A percentile compares a stretch with the other conserved stretches of the same genome.
Evolutionary conservation across 2,797 vertebrate genomes (phyloP).

Genomic region (Simalia tracyae): DNA sequence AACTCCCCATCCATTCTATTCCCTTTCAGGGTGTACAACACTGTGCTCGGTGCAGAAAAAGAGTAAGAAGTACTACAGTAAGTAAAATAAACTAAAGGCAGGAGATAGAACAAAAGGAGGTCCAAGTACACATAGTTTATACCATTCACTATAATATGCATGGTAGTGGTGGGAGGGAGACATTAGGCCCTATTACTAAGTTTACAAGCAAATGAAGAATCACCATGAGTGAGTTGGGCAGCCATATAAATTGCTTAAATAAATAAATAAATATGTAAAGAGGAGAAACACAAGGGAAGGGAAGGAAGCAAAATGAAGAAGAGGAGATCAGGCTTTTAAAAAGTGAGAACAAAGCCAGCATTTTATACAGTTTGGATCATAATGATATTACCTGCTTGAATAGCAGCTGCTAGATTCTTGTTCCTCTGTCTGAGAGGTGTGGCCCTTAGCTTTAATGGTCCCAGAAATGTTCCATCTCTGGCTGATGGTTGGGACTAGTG

Average conservation of each 20-base stretch:
- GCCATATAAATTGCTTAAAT: no score
- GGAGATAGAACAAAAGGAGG: neutral
- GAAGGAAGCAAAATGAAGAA: neutral
- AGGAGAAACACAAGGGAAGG: neutral
- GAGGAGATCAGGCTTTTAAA: neutral
- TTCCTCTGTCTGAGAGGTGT: neutral
- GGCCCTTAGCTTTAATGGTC: neutral
- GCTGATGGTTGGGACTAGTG: neutral
- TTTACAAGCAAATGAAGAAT: neutral
- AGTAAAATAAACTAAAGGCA: neutral
- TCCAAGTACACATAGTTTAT: neutral
- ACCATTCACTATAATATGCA: neutral
- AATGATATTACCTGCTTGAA: neutral
- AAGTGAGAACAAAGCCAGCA: neutral
- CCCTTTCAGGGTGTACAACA: neutral
- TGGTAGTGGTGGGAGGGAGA: neutral
- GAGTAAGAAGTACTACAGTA: neutral
- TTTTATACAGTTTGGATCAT: neutral
- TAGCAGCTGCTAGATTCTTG: neutral
- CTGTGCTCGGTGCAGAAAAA: neutral
- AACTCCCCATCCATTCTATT: neutral
- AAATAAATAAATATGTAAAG: no score
- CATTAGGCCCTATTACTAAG: neutral
- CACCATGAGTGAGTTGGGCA: no score
- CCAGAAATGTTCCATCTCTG: neutral